Conservation (phyloP, 2,888 invertebrate species). For the Ptychoptera albimana region DNA sequence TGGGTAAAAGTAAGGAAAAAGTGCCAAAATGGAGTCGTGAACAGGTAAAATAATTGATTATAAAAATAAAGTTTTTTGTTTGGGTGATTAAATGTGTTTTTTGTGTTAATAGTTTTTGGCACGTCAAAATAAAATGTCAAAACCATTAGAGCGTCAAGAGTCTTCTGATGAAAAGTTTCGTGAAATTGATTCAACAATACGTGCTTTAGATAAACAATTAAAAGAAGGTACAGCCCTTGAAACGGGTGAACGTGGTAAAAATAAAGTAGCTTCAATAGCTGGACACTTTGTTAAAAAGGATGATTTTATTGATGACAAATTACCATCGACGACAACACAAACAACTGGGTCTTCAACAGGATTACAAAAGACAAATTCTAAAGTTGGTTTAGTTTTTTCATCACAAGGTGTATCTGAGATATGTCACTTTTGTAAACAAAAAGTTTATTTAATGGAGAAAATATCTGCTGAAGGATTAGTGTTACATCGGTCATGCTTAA, state of each 20-base stretch:
- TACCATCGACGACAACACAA: too few relatives aligned
- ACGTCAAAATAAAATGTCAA: conserved; percentile 51
- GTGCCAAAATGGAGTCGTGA: conserved; percentile 87
- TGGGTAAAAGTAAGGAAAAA: conserved; percentile 42
- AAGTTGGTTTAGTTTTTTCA: conserved; percentile 41
- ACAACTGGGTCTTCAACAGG: too few relatives aligned
- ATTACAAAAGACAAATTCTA: conserved; percentile 17
- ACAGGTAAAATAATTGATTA: conserved; percentile 28
- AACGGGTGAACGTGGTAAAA: conserved; percentile 42
- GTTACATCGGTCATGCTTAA: conserved; percentile 85
- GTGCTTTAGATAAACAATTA: conserved; percentile 52
- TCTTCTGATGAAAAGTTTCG: conserved; percentile 43
- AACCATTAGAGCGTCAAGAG: conserved; percentile 41
- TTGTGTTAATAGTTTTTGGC: conserved; percentile 32
- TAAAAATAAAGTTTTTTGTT: conserved; percentile 9
- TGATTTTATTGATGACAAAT: conserved; percentile 14
- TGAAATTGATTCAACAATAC: conserved; percentile 55
- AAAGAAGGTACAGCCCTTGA: conserved; percentile 62
- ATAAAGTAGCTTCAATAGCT: conserved; percentile 78
- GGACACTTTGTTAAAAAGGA: conserved; percentile 45
- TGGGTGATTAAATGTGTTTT: too few relatives aligned
- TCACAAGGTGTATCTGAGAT: conserved; percentile 53
- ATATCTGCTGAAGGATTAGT: conserved; percentile 79
- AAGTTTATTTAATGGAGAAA: conserved; percentile 88
- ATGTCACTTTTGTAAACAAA: conserved; percentile 78